Evolutionary conservation across 2,888 invertebrate genomes (phyloP).

Genomic region (Theodoxus fluviatilis): DNA sequence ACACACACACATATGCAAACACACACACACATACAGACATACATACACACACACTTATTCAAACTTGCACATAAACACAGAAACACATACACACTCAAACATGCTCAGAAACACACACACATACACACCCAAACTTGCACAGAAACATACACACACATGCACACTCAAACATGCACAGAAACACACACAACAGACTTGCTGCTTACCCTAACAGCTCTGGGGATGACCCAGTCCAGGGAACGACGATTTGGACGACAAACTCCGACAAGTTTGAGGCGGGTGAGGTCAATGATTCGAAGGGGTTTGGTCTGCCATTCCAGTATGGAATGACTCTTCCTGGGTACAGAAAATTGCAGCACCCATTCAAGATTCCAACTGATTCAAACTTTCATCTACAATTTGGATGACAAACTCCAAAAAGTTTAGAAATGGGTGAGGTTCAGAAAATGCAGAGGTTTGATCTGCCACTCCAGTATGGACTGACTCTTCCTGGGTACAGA

Average conservation of each 20-base stretch:
- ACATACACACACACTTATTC: background rate
- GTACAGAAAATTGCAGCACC: background rate
- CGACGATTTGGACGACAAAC: slow-evolving; percentile 52
- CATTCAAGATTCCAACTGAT: background rate
- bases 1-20: background rate
- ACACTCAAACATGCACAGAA: slow-evolving; percentile 4
- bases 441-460: slow-evolving; percentile 34
- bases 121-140: background rate
- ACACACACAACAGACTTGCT: background rate
- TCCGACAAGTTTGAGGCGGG: slow-evolving; percentile 49
- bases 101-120: too few relatives aligned
- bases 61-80: background rate
- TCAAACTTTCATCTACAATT: slow-evolving; percentile 39
- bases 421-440: slow-evolving; percentile 44
- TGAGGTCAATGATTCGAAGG: slow-evolving; percentile 42
- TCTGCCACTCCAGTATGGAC: slow-evolving; percentile 38
- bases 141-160: too few relatives aligned
- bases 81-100: background rate
- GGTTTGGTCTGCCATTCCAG: slow-evolving; percentile 40
- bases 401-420: slow-evolving; percentile 52
- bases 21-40: slow-evolving; percentile 7
- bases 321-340: slow-evolving; percentile 33
- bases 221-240: slow-evolving; percentile 47
- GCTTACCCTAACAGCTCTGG: slow-evolving; percentile 45
- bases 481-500: slow-evolving; percentile 31